Evolutionary conservation across 2,113 vertebrate genomes (phyloP), one percentile per base, ranked within the genome.

Genomic region (Camarhynchus parvulus): DNA sequence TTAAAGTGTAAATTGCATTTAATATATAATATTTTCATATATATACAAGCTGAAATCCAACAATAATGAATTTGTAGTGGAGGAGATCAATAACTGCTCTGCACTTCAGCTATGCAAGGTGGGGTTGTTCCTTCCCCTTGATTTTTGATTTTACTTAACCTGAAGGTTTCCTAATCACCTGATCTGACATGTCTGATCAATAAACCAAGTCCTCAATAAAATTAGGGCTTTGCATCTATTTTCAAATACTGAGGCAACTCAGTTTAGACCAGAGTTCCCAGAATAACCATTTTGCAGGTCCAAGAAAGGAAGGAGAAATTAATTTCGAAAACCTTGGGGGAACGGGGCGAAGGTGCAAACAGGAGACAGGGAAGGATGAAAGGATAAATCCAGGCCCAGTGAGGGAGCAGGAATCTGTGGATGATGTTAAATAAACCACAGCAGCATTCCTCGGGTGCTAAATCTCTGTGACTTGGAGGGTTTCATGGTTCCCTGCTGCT

Each of bases 51-150:
- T 28, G 19, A 70, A 62, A 47, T n/a, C 19, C 52, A 41, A 41
- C 41, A 15, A 41, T 41, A 41, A 41, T 41, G 41, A 13, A 33
- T n/a, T 41, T 81, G 7, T 10, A 52, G 30, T 1, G 42, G 23
- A 64, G 49, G 8, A 46, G 53, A 70, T 18, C 31, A n/a, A 10
- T 18, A 86, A 56, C 16, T 11, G 7, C 19, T 53, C 66, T 53
- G 30, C 8, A 30, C n/a, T 62, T 62, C 10, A 74, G 15, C 12
- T 66, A 25, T 8, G 74, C 46, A 33, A 22, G 22, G 22, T 19
- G 10, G 6, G 1, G 0, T 6, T 42, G 9, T 20, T 31, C 7
- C 55, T 86, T 3, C 27, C 7, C 44, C 11, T 16, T 19, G 21
- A 31, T 30, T 30, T 77, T 56, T 58, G 3, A 35, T 53, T 53